Conservation (phyloP, 2,113 vertebrate genomes). For the Rhinoptilus africanus region DNA sequence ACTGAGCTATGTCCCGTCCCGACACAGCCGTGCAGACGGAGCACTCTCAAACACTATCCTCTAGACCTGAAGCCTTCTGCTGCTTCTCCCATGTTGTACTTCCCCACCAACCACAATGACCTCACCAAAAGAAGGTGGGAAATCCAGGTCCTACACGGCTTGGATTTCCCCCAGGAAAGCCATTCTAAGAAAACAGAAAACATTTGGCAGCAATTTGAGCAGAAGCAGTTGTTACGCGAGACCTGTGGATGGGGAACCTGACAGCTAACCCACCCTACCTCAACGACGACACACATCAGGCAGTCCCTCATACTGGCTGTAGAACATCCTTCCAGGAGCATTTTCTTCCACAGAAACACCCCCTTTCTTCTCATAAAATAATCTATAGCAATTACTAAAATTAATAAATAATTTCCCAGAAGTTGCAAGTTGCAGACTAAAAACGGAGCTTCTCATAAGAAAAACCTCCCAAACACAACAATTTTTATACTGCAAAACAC, state of each 20-base stretch:
- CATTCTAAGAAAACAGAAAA: neutral
- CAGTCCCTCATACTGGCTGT: neutral
- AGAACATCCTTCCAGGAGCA: neutral
- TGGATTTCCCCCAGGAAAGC: neutral
- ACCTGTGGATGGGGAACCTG: neutral
- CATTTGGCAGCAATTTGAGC: neutral
- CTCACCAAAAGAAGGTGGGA: neutral
- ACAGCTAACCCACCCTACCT: neutral
- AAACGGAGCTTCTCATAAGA: neutral
- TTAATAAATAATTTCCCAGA: neutral
- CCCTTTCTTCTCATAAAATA: neutral
- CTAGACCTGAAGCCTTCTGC: neutral
- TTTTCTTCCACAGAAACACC: neutral
- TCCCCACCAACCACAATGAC: neutral
- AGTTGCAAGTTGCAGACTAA: neutral
- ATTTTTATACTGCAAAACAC: neutral
- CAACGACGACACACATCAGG: accelerated
- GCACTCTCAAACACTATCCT: neutral
- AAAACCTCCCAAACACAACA: neutral
- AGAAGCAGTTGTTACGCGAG: neutral
- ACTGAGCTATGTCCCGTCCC: neutral
- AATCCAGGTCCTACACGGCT: neutral
- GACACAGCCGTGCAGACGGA: accelerated
- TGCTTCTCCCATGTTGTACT: neutral
- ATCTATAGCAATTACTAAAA: neutral